Percentiles rank a stretch among this genome's conserved stretches.
These are phyloP conservation scores for Cyclophora punctaria DNA, from an alignment of 2,888 invertebrate species.

Conservation along the genomic window DNA sequence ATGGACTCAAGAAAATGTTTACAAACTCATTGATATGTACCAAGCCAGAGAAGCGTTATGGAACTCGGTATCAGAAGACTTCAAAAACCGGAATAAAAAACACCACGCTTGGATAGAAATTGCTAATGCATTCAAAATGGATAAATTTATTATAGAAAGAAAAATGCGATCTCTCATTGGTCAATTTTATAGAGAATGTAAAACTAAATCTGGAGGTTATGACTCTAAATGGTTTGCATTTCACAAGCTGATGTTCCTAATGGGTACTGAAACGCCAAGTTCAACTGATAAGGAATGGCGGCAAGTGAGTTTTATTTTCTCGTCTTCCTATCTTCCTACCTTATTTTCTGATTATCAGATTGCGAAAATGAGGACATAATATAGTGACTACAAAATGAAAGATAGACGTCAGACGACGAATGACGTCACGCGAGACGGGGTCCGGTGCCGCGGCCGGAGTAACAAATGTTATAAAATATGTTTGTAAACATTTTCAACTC, in stretches of 20 bases:
- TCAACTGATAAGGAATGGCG: too few species aligned
- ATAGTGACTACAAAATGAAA: too few species aligned
- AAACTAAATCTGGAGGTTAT: conserved; percentile 12
- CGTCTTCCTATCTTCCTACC: too few species aligned
- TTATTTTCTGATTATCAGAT: too few species aligned
- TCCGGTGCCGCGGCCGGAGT: too few species aligned
- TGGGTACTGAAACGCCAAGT: too few species aligned
- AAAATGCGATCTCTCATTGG: conserved; percentile 14
- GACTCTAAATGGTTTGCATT: conserved; percentile 20
- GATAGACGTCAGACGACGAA: too few species aligned
- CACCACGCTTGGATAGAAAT: conserved; percentile 23
- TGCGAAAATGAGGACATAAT: too few species aligned
- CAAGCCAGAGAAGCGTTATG: conserved; percentile 22
- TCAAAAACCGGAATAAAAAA: conserved; percentile 24
- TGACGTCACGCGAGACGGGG: too few species aligned
- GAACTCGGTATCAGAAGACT: conserved; percentile 22
- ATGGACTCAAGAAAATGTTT: conserved; percentile 17
- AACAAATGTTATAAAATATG: too few species aligned
- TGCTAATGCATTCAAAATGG: conserved; percentile 16
- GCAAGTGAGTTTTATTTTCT: too few species aligned
- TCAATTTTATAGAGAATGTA: conserved; percentile 15
- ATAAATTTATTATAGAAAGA: conserved; percentile 15
- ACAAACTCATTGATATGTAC: conserved; percentile 22
- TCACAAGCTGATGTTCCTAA: conserved; percentile 19
- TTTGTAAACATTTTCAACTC: too few species aligned